Evolutionary conservation across 2,113 vertebrate species (phyloP).

Genomic region (Corythornis vintsioides): DNA sequence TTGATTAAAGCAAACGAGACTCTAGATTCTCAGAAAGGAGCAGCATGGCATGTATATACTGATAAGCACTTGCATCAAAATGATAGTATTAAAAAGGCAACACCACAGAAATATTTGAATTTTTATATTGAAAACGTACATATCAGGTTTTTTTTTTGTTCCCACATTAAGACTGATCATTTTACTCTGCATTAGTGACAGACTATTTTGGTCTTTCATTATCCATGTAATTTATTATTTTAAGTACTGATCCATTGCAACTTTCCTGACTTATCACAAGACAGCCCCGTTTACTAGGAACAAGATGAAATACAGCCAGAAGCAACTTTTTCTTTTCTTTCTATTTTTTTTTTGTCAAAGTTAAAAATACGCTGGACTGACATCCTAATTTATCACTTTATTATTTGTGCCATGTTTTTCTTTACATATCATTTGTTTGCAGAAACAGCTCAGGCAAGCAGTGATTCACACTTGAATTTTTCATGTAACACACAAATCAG

Average conservation of each 20-base stretch:
- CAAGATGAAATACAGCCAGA: conserved; percentile 5
- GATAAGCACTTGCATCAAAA: background rate
- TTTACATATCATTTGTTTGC: background rate
- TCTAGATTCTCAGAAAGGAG: background rate
- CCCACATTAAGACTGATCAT: background rate
- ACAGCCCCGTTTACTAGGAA: background rate
- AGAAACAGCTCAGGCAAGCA: background rate
- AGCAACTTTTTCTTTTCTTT: background rate
- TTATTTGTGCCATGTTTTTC: background rate
- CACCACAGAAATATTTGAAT: background rate
- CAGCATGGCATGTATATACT: background rate
- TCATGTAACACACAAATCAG: background rate
- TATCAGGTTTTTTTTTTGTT: background rate
- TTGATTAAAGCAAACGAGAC: background rate
- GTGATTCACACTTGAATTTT: background rate
- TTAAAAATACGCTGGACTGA: conserved; percentile 3
- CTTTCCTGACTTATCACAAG: conserved; percentile 10
- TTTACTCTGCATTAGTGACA: background rate
- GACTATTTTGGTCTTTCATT: conserved; percentile 4
- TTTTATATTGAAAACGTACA: background rate
- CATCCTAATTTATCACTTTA: background rate
- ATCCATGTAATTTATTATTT: conserved; percentile 20
- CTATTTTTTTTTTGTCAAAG: background rate
- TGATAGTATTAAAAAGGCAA: background rate
- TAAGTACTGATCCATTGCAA: background rate